A percentile compares a stretch with the other conserved stretches of the same genome.
These are phyloP conservation scores for Colletes collaris DNA, from an alignment of 2,888 invertebrate species.

Conservation along the genomic window DNA sequence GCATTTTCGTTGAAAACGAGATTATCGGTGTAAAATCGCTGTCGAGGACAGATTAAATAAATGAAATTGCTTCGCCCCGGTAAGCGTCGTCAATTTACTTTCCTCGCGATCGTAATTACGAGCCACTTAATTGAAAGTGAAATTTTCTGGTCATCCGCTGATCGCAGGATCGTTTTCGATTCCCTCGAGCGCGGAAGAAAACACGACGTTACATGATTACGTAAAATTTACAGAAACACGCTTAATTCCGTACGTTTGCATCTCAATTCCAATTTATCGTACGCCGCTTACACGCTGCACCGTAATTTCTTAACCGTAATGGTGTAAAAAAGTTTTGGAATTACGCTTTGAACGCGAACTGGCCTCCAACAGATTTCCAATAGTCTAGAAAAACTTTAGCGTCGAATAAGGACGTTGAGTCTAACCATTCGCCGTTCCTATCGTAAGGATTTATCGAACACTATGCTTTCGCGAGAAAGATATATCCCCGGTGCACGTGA, in stretches of 20 bases:
- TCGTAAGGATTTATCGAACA: background rate
- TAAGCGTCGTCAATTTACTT: constrained; percentile 52
- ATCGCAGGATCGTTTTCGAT: constrained; percentile 23
- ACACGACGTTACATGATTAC: constrained; percentile 39
- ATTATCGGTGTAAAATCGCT: constrained; percentile 53
- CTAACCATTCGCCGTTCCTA: background rate
- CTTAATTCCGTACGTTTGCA: constrained; percentile 1
- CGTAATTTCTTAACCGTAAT: no score
- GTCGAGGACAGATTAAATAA: constrained; percentile 45
- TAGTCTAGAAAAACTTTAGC: no score
- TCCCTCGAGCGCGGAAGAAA: constrained; percentile 8
- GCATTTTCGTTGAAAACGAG: constrained; percentile 1
- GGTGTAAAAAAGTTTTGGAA: no score
- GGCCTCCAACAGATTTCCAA: no score
- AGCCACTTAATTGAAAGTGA: constrained; percentile 64
- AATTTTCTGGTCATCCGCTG: constrained; percentile 53
- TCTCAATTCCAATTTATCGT: background rate
- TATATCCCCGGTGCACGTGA: background rate
- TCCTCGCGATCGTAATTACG: constrained; percentile 41
- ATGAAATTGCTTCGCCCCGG: constrained; percentile 29
- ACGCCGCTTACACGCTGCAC: no score
- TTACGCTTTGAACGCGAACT: no score
- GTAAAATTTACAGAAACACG: constrained; percentile 28
- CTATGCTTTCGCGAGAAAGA: background rate
- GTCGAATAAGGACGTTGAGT: no score